A percentile compares a stretch with the other conserved stretches of the same genome.
Evolutionary conservation across 2,113 vertebrate species (phyloP).

Genomic region (Anguilla rostrata): DNA sequence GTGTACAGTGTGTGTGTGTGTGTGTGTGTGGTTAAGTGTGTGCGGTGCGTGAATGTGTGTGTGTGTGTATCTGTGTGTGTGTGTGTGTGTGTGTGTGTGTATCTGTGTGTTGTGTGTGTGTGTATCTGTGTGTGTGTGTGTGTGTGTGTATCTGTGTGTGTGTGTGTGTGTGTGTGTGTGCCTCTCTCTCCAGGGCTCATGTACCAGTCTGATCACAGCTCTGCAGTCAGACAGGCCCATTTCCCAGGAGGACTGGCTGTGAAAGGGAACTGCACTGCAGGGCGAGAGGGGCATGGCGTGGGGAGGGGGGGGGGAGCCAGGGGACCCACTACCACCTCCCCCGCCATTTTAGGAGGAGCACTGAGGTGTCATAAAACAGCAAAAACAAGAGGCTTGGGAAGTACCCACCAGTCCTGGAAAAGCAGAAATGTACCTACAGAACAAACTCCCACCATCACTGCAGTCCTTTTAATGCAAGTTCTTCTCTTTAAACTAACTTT

Average conservation of each 20-base stretch:
- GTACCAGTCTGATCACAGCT: conserved; percentile 14
- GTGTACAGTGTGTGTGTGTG: no score
- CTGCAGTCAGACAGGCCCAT: not conserved
- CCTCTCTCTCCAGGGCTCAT: not conserved
- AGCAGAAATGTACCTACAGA: not conserved
- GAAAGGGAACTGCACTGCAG: not conserved
- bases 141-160: no score
- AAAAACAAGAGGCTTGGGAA: not conserved
- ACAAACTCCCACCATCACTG: not conserved
- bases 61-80: no score
- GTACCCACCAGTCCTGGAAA: not conserved
- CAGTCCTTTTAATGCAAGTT: not conserved
- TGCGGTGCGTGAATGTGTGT: no score
- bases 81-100: no score
- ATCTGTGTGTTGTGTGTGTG: no score
- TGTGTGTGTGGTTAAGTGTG: no score
- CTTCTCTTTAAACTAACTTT: not conserved
- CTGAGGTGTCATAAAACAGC: not conserved
- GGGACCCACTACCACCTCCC: no score
- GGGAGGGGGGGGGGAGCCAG: not conserved
- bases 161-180: no score
- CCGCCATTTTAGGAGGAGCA: not conserved
- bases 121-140: no score
- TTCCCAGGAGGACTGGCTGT: not conserved
- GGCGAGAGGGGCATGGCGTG: not conserved